Evolutionary conservation across 64 coral and sea anemone genomes (phyloP), one percentile per base, ranked within the genome.

Genomic region (Montipora foliosa): DNA sequence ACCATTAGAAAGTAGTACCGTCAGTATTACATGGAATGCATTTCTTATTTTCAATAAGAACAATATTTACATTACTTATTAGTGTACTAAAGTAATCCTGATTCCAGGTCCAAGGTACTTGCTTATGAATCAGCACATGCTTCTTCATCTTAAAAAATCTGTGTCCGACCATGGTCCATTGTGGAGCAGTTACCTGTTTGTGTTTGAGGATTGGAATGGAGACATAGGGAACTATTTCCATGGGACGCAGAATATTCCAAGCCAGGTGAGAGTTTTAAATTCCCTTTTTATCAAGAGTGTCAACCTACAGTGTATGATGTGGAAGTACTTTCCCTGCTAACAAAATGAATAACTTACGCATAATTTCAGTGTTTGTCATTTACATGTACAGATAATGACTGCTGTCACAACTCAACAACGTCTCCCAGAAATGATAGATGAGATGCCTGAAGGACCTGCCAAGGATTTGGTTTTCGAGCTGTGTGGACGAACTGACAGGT

Each of bases 151-250:
- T 19, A 51, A 24, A 70, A 80, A 83, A 37, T 50, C 79, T 83
- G 78, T 92, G 49, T 48, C 24, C 8, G 22, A 70, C 12, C 44
- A 83, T 76, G 76, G 88, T 4, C 88, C 88, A 11, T 59, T 90
- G 0, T 90, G 74, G 74, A 90, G 58, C 37, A 90, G 76, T 90
- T 90, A 61, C 2, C 88, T 90, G 0, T 90, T 90, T 49, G 44
- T 62, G 25, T 90, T 90, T 80, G 88, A 90, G 47, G 88, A 90
- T 14, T 90, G 88, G 76, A 90, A 90, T 90, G 88, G 88, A 3
- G 88, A 90, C 48, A 83, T 84, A 44, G 74, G 74, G 24, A 76
- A 76, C 44, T 76, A 48, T 44, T 76, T 76, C 37, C 74, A 76
- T 76, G 74, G 74, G 44, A 76, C 74, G 12, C 74, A 76, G 74